These are phyloP conservation scores for Sorex araneus DNA, from an alignment of 2,113 vertebrate genomes.

Conservation along the genomic window DNA sequence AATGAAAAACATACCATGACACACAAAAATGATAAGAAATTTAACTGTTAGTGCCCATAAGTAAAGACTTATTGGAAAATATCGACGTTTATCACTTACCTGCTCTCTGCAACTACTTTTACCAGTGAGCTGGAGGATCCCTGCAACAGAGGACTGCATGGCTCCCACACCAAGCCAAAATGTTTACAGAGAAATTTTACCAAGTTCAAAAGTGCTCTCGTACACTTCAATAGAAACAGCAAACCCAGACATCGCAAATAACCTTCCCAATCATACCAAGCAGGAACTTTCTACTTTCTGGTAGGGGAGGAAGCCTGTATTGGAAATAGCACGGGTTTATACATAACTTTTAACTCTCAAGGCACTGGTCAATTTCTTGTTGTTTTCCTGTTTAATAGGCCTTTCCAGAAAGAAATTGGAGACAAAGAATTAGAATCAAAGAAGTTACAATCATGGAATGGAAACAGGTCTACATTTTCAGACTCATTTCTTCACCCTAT, in stretches of 20 bases:
- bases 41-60: neutral
- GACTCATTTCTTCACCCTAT: no score
- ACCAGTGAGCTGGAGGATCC: neutral
- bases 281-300: neutral
- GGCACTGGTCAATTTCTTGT: neutral
- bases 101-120: neutral
- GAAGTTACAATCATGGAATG: neutral
- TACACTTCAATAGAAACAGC: neutral
- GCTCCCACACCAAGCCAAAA: neutral
- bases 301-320: neutral
- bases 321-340: neutral
- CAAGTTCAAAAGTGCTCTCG: neutral
- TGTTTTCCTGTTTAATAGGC: neutral
- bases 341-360: neutral
- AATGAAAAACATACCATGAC: neutral
- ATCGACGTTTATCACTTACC: neutral
- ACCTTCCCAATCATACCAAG: neutral
- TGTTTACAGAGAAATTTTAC: neutral
- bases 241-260: neutral
- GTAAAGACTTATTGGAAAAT: neutral
- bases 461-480: neutral
- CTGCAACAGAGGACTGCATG: neutral
- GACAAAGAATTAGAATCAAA: neutral
- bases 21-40: conserved; percentile 13
- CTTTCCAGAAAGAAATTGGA: neutral